These are phyloP conservation scores for Craniophora ligustri DNA, from an alignment of 2,888 invertebrate species.

Conservation along the genomic window DNA sequence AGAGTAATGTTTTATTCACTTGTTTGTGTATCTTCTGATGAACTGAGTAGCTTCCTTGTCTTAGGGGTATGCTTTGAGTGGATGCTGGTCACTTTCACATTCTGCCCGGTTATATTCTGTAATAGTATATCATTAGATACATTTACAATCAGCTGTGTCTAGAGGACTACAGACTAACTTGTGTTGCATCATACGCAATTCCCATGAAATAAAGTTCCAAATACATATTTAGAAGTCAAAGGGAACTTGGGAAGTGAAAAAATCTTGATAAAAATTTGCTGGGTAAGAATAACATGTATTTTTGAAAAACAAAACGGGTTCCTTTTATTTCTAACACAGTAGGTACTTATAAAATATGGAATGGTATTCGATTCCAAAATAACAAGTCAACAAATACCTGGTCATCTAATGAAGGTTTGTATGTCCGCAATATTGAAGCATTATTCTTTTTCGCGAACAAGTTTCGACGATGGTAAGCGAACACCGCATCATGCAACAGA, in stretches of 20 bases:
- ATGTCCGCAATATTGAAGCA: slow-evolving; percentile 67
- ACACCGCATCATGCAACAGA: slow-evolving; percentile 70
- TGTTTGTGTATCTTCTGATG: not conserved
- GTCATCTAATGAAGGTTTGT: slow-evolving; percentile 69
- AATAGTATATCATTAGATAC: no score
- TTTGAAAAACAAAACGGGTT: no score
- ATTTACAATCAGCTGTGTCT: not conserved
- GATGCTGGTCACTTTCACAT: slow-evolving; percentile 74
- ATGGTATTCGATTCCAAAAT: not conserved
- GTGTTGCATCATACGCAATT: no score
- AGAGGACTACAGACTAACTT: not conserved
- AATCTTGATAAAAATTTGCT: no score
- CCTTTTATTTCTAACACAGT: no score
- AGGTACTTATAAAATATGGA: no score
- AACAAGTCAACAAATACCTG: slow-evolving; percentile 48
- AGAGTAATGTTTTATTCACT: not conserved
- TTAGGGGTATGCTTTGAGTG: slow-evolving; percentile 48
- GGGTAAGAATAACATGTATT: no score
- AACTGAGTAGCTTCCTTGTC: not conserved
- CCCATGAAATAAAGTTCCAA: no score
- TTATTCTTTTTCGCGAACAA: slow-evolving; percentile 37
- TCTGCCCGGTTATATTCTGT: slow-evolving; percentile 78
- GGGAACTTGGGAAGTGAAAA: not conserved
- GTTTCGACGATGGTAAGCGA: slow-evolving; percentile 69
- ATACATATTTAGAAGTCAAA: not conserved